A percentile compares a stretch with the other conserved stretches of the same genome.
These are phyloP conservation scores for Tinea trinotella DNA, from an alignment of 2,888 invertebrate species.

Conservation along the genomic window DNA sequence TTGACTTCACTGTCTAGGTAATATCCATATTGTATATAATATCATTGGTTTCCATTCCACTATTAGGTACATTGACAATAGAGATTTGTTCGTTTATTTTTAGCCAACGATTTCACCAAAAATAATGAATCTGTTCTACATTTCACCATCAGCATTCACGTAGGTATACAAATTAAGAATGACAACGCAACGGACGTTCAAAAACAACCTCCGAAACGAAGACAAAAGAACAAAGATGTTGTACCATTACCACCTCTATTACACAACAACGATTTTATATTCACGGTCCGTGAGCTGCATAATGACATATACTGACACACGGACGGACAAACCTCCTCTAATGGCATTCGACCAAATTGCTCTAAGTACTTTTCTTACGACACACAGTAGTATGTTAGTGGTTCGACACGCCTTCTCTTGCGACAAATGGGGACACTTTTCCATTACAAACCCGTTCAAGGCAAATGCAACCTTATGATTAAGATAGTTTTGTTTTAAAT, in stretches of 20 bases:
- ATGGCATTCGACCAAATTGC: constrained; percentile 50
- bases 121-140: not conserved
- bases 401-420: constrained; percentile 59
- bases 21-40: too few relatives aligned
- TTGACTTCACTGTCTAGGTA: too few relatives aligned
- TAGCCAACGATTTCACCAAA: not conserved
- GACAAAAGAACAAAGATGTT: constrained; percentile 60
- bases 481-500: not conserved
- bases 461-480: not conserved
- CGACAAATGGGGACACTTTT: constrained; percentile 63
- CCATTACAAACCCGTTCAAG: constrained; percentile 20
- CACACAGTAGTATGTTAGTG: constrained; percentile 28
- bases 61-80: not conserved
- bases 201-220: constrained; percentile 54
- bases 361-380: constrained; percentile 33
- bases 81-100: not conserved
- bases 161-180: constrained; percentile 17
- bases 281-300: constrained; percentile 49
- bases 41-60: too few relatives aligned
- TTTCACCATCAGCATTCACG: constrained; percentile 13
- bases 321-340: constrained; percentile 30
- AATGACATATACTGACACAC: constrained; percentile 39
- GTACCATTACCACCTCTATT: constrained; percentile 35
- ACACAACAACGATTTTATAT: constrained; percentile 29
- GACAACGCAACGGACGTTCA: constrained; percentile 36